Percentiles rank a stretch among this genome's conserved stretches.
Evolutionary conservation across 2,888 invertebrate species (phyloP).

Genomic region (Thera britannica): DNA sequence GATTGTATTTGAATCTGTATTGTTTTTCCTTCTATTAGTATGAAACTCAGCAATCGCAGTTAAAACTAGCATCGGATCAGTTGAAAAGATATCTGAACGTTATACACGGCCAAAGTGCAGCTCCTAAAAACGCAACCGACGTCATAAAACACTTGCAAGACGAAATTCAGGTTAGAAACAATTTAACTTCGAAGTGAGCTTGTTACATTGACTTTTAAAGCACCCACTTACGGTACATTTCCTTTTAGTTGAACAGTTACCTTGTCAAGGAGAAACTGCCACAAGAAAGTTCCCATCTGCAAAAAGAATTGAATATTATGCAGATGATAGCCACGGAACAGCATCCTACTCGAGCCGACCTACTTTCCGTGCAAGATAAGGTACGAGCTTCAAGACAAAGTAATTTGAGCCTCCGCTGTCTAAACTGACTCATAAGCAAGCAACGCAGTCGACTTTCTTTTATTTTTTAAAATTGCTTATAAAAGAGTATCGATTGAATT

Average conservation of each 20-base stretch:
- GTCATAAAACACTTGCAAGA: constrained; percentile 90
- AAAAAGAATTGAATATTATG: constrained; percentile 88
- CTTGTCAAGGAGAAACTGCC: constrained; percentile 92
- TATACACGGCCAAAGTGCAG: constrained; percentile 78
- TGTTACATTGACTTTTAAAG: constrained; percentile 35
- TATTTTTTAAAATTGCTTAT: constrained; percentile 4
- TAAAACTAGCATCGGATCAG: constrained; percentile 81
- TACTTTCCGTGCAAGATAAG: constrained; percentile 86
- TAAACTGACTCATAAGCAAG: constrained; percentile 5
- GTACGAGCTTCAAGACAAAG: constrained; percentile 59
- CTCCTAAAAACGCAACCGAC: constrained; percentile 84
- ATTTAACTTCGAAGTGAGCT: constrained; percentile 33
- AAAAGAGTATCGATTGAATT: not conserved
- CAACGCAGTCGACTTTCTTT: not conserved
- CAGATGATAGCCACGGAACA: constrained; percentile 88
- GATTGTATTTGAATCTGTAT: constrained; percentile 17
- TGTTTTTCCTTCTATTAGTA: constrained; percentile 53
- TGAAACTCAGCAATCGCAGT: constrained; percentile 74
- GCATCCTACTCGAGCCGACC: constrained; percentile 86
- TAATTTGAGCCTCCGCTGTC: constrained; percentile 25
- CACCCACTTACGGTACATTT: constrained; percentile 34
- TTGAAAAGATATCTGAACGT: constrained; percentile 88
- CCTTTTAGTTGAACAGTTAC: constrained; percentile 86
- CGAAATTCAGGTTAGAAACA: constrained; percentile 86
- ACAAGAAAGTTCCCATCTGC: constrained; percentile 87